phyloP scores from a whole-genome alignment of 2,113 vertebrate species.

The Nibea albiflora region DNA sequence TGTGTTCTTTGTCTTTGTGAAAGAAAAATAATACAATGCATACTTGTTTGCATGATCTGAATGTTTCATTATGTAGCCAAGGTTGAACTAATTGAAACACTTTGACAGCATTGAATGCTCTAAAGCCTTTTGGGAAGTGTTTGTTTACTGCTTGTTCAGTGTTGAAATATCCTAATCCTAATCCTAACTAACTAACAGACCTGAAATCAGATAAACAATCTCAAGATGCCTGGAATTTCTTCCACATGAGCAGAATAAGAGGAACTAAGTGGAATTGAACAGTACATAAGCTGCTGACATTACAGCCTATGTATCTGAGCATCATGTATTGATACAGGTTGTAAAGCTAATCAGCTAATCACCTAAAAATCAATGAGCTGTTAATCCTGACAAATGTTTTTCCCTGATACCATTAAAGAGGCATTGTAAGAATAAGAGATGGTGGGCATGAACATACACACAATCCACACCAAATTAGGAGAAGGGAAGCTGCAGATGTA shows the following conservation, averaged over 20 bases:
- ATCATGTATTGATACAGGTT: constrained; percentile 1
- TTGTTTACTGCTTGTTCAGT: too few relatives aligned
- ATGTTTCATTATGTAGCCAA: too few relatives aligned
- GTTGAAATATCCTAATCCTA: too few relatives aligned
- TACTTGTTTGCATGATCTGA: too few relatives aligned
- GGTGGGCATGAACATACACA: neutral
- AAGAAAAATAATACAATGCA: too few relatives aligned
- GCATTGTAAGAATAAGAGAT: neutral
- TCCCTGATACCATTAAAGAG: neutral
- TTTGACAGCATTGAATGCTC: too few relatives aligned
- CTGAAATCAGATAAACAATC: neutral
- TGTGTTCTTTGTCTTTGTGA: too few relatives aligned
- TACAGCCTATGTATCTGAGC: neutral
- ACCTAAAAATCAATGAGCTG: neutral
- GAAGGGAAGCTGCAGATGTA: neutral
- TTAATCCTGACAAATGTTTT: neutral
- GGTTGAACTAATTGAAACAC: too few relatives aligned
- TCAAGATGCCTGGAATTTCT: too few relatives aligned
- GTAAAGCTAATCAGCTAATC: constrained; percentile 8
- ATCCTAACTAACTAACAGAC: neutral
- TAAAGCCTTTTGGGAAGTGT: too few relatives aligned
- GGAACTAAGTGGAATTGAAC: neutral
- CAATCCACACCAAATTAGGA: too few relatives aligned
- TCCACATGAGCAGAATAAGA: too few relatives aligned
- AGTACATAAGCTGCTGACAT: neutral